These are phyloP conservation scores for Alloscopus bannaensis DNA, from an alignment of 2,888 invertebrate genomes.

Conservation along the genomic window DNA sequence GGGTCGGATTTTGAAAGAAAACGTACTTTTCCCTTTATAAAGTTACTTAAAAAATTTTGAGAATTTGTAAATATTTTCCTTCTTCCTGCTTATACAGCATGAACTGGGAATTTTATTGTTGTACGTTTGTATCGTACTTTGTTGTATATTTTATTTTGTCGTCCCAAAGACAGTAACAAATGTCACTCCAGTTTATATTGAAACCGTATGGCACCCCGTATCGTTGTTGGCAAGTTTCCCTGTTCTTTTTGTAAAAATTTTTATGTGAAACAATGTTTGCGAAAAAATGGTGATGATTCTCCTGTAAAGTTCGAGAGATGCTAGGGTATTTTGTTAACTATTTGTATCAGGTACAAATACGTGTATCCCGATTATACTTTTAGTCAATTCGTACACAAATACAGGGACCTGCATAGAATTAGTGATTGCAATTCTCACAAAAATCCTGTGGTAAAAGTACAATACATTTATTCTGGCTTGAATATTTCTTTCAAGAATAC, in stretches of 20 bases:
- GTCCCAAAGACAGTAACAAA: neutral
- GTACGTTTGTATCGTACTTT: slow-evolving; percentile 3
- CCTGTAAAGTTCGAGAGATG: neutral
- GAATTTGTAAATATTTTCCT: no score
- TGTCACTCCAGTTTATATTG: slow-evolving; percentile 25
- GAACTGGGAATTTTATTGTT: no score
- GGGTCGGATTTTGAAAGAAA: no score
- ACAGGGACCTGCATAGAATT: slow-evolving; percentile 6
- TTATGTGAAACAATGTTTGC: slow-evolving; percentile 18
- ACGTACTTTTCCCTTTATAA: no score
- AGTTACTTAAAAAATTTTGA: no score
- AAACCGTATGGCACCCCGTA: slow-evolving; percentile 34
- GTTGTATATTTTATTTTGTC: neutral
- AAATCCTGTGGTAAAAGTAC: neutral
- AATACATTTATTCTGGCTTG: neutral
- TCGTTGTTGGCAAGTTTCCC: slow-evolving; percentile 57
- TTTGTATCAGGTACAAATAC: slow-evolving; percentile 41
- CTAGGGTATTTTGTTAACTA: slow-evolving; percentile 14
- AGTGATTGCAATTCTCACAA: slow-evolving; percentile 3
- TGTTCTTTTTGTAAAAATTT: no score
- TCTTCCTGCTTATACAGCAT: no score
- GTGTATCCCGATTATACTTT: slow-evolving; percentile 28
- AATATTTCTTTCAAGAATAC: slow-evolving; percentile 4
- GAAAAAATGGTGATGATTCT: slow-evolving; percentile 11
- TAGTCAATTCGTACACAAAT: neutral